These are phyloP conservation scores for Anableps anableps DNA, from an alignment of 2,797 vertebrate genomes.

Conservation along the genomic window DNA sequence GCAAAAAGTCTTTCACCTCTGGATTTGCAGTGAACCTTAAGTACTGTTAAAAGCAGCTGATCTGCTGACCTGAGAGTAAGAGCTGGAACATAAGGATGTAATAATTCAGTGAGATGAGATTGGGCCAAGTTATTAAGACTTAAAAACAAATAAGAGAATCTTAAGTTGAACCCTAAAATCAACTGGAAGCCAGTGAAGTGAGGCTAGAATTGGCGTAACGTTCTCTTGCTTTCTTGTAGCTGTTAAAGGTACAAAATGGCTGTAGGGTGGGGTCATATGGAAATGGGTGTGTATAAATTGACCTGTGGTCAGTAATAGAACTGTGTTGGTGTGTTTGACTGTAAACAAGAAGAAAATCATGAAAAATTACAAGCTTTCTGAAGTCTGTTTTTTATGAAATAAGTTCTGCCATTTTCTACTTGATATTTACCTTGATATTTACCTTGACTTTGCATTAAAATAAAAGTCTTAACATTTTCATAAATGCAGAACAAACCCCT, in stretches of 20 bases:
- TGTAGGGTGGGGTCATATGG: background rate
- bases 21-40: background rate
- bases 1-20: background rate
- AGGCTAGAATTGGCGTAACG: too few relatives aligned
- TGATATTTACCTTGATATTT: background rate
- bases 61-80: background rate
- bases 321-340: background rate
- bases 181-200: too few relatives aligned
- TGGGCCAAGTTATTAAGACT: background rate
- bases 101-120: background rate
- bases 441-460: background rate
- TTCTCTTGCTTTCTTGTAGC: background rate
- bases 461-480: background rate
- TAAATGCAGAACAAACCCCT: background rate
- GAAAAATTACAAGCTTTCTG: background rate
- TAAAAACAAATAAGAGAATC: background rate
- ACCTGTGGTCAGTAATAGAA: background rate
- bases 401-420: background rate
- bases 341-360: background rate
- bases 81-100: background rate
- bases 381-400: background rate
- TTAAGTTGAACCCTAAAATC: too few relatives aligned
- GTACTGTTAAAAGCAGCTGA: background rate
- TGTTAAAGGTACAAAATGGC: background rate
- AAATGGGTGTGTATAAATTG: background rate